These are phyloP conservation scores for Actinernus sp. DNA, from an alignment of 92 coral and sea anemone genomes.

Conservation along the genomic window DNA sequence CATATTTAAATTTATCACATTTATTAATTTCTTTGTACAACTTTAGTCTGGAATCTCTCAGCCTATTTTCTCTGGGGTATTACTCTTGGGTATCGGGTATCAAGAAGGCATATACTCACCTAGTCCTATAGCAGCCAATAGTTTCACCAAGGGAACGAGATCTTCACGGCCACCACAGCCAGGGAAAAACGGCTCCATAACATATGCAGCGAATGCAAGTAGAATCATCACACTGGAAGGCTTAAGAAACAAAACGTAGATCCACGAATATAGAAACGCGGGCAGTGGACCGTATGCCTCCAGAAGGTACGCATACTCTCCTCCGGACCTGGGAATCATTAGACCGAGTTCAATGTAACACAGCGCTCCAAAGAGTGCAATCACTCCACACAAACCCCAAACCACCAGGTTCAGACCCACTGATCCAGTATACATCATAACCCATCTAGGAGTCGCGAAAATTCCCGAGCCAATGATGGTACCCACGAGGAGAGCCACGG, in stretches of 20 bases:
- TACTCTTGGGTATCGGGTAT: too few species aligned
- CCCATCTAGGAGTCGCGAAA: conserved; percentile 94
- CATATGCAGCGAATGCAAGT: conserved; percentile 78
- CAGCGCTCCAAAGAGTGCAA: conserved; percentile 88
- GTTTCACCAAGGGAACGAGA: conserved; percentile 63
- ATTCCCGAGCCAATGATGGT: conserved; percentile 96
- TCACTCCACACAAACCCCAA: conserved; percentile 85
- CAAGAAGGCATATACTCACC: too few species aligned
- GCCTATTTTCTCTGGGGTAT: too few species aligned
- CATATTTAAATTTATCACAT: too few species aligned
- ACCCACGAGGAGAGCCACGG: conserved; percentile 85
- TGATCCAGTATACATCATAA: conserved; percentile 87
- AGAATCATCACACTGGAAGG: conserved; percentile 82
- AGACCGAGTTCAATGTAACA: conserved; percentile 91
- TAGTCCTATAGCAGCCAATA: conserved; percentile 83
- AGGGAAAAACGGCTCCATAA: conserved; percentile 80
- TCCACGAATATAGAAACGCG: conserved; percentile 83
- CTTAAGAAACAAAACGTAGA: conserved; percentile 60
- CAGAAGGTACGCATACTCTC: conserved; percentile 71
- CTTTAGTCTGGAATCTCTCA: too few species aligned
- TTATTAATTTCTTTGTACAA: too few species aligned
- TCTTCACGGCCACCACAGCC: conserved; percentile 75
- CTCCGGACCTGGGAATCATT: conserved; percentile 85
- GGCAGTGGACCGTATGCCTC: conserved; percentile 84
- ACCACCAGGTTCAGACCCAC: conserved; percentile 92